Evolutionary conservation across 2,797 vertebrate species (phyloP).

Genomic region (Peromyscus melanophrys): DNA sequence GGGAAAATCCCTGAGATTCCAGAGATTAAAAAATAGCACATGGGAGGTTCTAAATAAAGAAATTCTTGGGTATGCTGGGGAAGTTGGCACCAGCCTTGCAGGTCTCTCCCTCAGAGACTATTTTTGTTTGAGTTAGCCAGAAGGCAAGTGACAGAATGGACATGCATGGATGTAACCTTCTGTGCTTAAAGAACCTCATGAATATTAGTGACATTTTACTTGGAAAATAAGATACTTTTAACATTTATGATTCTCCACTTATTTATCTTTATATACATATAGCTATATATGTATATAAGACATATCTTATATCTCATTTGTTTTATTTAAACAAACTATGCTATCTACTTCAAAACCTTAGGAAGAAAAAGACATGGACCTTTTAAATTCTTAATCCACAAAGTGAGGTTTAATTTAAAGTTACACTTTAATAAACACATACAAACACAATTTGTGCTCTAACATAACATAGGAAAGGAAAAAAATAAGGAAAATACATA

Average conservation of each 20-base stretch:
- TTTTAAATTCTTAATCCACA: constrained; percentile 34
- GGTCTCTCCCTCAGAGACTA: constrained; percentile 74
- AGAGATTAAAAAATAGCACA: constrained; percentile 86
- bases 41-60: constrained; percentile 87
- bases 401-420: constrained; percentile 39
- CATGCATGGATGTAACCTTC: constrained; percentile 32
- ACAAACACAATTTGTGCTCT: not conserved
- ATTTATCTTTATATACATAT: constrained; percentile 48
- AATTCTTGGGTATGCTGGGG: constrained; percentile 83
- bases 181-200: not conserved
- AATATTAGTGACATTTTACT: constrained; percentile 67
- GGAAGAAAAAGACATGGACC: not conserved
- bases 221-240: constrained; percentile 66
- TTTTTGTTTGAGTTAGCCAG: constrained; percentile 73
- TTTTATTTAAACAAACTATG: constrained; percentile 51
- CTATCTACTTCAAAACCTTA: constrained; percentile 40
- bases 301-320: constrained; percentile 47
- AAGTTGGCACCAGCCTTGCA: constrained; percentile 85
- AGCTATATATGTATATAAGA: not conserved
- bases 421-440: constrained; percentile 45
- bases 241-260: constrained; percentile 9
- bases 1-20: constrained; percentile 88
- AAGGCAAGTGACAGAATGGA: not conserved
- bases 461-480: not conserved
- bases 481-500: constrained; percentile 64